Evolutionary conservation across 2,113 vertebrate species (phyloP).

Genomic region (Chlorodrepanis virens): DNA sequence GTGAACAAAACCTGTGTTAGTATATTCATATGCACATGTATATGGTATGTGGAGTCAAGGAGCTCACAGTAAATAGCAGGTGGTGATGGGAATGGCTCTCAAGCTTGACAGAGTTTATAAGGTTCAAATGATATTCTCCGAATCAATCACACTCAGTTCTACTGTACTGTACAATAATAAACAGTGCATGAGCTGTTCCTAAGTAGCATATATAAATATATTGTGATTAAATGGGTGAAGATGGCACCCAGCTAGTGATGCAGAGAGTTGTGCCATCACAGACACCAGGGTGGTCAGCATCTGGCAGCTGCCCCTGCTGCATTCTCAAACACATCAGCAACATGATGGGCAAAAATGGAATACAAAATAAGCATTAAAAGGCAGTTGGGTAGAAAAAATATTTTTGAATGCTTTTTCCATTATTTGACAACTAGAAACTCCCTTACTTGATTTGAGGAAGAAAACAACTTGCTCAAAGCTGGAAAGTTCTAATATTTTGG

Average conservation of each 20-base stretch:
- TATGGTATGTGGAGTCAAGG: neutral
- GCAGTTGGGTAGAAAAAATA: neutral
- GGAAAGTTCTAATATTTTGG: conserved; percentile 62
- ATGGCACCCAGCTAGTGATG: neutral
- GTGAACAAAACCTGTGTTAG: neutral
- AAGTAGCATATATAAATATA: neutral
- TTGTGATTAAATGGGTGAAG: neutral
- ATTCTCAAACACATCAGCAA: neutral
- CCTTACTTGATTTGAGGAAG: conserved; percentile 15
- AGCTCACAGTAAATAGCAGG: neutral
- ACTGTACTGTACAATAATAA: neutral
- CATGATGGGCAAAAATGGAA: neutral
- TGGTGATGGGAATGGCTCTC: neutral
- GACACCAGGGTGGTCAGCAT: rapidly evolving
- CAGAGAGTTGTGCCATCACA: neutral
- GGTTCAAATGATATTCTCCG: neutral
- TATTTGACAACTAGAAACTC: conserved; percentile 54
- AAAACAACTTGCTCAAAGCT: conserved; percentile 56
- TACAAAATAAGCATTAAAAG: neutral
- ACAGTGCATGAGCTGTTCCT: neutral
- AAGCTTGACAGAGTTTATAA: neutral
- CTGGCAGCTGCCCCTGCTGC: neutral
- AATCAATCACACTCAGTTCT: neutral
- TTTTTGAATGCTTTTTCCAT: conserved; percentile 45
- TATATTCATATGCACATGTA: neutral